A percentile compares a stretch with the other conserved stretches of the same genome.
Evolutionary conservation across 2,888 invertebrate species (phyloP).

Genomic region (Villa cingulata): DNA sequence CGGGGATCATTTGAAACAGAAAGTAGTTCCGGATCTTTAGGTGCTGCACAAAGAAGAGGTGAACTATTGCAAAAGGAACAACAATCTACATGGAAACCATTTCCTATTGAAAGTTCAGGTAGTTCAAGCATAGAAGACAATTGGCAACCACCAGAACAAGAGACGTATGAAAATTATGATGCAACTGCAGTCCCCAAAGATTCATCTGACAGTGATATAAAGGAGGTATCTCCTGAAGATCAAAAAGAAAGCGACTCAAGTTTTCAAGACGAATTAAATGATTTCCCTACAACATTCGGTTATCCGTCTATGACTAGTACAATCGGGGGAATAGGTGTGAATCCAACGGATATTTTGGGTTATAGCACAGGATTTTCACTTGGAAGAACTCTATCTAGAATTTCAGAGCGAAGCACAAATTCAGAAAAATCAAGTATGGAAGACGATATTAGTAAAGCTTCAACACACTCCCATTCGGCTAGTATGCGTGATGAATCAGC

Average conservation of each 20-base stretch:
- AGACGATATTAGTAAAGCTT: conserved; percentile 75
- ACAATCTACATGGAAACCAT: conserved; percentile 70
- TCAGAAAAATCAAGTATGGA: conserved; percentile 78
- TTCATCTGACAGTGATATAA: conserved; percentile 33
- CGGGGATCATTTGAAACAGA: conserved; percentile 61
- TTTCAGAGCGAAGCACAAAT: conserved; percentile 77
- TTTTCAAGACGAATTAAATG: conserved; percentile 61
- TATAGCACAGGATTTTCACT: conserved; percentile 61
- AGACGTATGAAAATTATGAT: conserved; percentile 44
- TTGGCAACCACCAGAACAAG: conserved; percentile 62
- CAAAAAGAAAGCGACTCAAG: conserved; percentile 46
- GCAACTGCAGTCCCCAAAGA: conserved; percentile 29
- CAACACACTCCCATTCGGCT: conserved; percentile 68
- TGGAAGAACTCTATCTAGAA: conserved; percentile 66
- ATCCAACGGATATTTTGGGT: conserved; percentile 53
- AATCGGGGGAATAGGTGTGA: conserved; percentile 39
- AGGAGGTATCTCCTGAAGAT: conserved; percentile 41
- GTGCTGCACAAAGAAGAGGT: conserved; percentile 53
- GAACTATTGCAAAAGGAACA: conserved; percentile 47
- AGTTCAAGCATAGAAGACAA: conserved; percentile 78
- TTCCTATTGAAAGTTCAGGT: conserved; percentile 71
- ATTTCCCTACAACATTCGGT: conserved; percentile 60
- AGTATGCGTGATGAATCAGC: conserved; percentile 74
- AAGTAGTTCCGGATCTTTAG: conserved; percentile 60
- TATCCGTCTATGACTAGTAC: conserved; percentile 48